Evolutionary conservation across 2,888 invertebrate genomes (phyloP), one percentile per base, ranked within the genome.

Genomic region (Diarsia brunnea): DNA sequence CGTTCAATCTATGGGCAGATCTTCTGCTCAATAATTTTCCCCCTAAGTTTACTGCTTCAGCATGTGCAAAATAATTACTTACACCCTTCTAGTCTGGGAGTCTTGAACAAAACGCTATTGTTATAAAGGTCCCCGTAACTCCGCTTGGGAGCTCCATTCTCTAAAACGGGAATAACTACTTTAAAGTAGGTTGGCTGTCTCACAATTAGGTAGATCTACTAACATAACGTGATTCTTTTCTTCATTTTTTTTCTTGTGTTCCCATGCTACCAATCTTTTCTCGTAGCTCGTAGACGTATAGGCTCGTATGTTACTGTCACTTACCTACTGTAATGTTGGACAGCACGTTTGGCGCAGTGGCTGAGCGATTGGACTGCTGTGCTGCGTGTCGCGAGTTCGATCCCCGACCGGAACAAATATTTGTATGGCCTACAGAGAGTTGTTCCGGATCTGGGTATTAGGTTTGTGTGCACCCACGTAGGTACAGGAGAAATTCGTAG

Each of bases 151-250:
- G 31, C 49, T 64, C 73, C 43, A 45, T 77, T 80, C 49, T 64
- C 16, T 27, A 38, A 64, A 73, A 77, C 81, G 64, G 21, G 73
- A 63, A 73, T 64, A 77, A 72, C 73, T 64, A 58, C 72, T 75
- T 27, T 79, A 24, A n/a, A 19, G 38, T 78, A 58, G 49, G 47
- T 58, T 31, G 45, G 19, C 55, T 38, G 19, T 43, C 5, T 78
- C 7, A 12, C 55, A 66, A 45, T 49, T 45, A 31, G 19, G 27
- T 73, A 21, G 7, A 3, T 38, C 27, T 55, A 24, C 55, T 27
- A 60, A 19, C 27, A 60, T 27, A 60, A 60, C 21, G 27, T 27
- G 16, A 51, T 19, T 14, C 45, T 55, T 45, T 45, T n/a, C n/a
- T 3, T 21, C 19, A n/a, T 24, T 69, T 49, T 38, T 45, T 51